phyloP scores from a whole-genome alignment of 2,113 vertebrate genomes.

The Neoarius graeffei region DNA sequence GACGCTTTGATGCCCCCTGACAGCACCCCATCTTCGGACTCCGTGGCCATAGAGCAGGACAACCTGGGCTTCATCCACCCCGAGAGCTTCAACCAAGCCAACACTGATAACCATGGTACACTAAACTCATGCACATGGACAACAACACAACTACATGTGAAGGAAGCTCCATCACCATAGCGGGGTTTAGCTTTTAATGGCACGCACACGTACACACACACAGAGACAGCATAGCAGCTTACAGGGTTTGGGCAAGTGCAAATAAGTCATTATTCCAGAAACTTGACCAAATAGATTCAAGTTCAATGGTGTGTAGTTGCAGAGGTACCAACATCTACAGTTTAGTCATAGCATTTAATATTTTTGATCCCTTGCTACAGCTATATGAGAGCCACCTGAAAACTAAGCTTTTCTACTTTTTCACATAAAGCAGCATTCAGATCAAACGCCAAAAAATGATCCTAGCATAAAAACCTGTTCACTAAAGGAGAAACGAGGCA shows the following conservation, averaged over 20 bases:
- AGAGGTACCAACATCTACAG: background rate
- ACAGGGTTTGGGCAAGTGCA: background rate
- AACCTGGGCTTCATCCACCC: constrained; percentile 91
- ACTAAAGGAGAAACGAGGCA: background rate
- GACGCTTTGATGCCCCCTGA: constrained; percentile 94
- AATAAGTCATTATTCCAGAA: background rate
- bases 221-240: background rate
- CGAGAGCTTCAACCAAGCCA: constrained; percentile 90
- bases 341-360: background rate
- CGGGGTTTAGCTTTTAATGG: background rate
- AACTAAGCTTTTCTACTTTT: background rate
- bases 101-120: constrained; percentile 93
- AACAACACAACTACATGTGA: background rate
- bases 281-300: background rate
- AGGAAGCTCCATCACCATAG: background rate
- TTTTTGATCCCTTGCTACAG: background rate
- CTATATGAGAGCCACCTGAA: background rate
- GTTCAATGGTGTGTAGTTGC: background rate
- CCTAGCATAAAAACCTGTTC: background rate
- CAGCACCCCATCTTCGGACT: constrained; percentile 86
- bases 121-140: constrained; percentile 20
- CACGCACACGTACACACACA: background rate
- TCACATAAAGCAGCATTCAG: background rate
- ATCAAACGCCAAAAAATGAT: background rate
- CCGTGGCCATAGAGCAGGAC: constrained; percentile 79